These are phyloP conservation scores for Isotomurus palustris DNA, from an alignment of 2,888 invertebrate genomes.

Conservation along the genomic window DNA sequence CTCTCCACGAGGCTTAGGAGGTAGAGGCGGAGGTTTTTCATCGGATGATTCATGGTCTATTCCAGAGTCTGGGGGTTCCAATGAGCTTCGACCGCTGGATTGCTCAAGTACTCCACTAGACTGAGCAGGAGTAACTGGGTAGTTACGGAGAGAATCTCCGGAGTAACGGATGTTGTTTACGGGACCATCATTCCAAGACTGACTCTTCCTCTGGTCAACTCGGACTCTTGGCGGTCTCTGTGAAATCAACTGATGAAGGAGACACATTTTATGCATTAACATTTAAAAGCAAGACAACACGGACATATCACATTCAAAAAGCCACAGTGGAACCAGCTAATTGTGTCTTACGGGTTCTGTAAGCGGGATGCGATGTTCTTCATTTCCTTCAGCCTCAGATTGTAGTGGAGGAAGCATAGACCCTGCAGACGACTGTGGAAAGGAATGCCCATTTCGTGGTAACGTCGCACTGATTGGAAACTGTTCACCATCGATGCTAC, in stretches of 20 bases:
- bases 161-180: conserved; percentile 29
- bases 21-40: conserved; percentile 36
- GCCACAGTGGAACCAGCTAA: no score
- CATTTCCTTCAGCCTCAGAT: conserved; percentile 16
- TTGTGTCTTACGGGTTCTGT: conserved; percentile 35
- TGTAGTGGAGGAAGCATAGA: conserved; percentile 26
- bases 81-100: conserved; percentile 29
- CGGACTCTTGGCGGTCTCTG: conserved; percentile 38
- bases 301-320: no score
- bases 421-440: conserved; percentile 8
- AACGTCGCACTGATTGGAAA: conserved; percentile 27
- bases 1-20: conserved; percentile 27
- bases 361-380: conserved; percentile 30
- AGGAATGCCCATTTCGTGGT: conserved; percentile 33
- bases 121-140: neutral
- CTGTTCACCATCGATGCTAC: conserved; percentile 30
- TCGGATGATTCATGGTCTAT: conserved; percentile 24
- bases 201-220: conserved; percentile 33
- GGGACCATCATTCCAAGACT: conserved; percentile 20
- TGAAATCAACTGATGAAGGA: conserved; percentile 28
- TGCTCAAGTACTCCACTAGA: conserved; percentile 22
- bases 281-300: no score
- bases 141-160: conserved; percentile 13
- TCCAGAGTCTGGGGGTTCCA: conserved; percentile 28
- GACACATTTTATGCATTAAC: conserved; percentile 10